Evolutionary conservation across 2,888 invertebrate species (phyloP).

Genomic region (Epicampocera succincta): DNA sequence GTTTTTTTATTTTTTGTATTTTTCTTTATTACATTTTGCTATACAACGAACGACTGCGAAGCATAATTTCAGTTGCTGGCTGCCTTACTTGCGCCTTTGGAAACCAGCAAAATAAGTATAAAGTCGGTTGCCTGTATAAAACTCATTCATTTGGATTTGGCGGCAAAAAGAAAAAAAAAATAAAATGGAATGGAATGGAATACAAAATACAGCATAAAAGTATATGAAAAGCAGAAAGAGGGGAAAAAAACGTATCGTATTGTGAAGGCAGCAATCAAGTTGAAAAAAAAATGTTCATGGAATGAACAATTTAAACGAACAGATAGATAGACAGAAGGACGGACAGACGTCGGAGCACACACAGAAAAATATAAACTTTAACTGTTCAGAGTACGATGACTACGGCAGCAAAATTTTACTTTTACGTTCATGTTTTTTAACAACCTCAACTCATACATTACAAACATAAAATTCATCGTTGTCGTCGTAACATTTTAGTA

Average conservation of each 20-base stretch:
- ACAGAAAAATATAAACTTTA: constrained; percentile 43
- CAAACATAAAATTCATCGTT: constrained; percentile 47
- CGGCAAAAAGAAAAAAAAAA: constrained; percentile 53
- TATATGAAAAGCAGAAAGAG: constrained; percentile 7
- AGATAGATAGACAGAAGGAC: constrained; percentile 41
- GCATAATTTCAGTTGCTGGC: constrained; percentile 46
- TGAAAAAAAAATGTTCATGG: constrained; percentile 66
- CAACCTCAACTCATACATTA: constrained; percentile 34
- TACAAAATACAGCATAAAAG: constrained; percentile 49
- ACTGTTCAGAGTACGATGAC: constrained; percentile 44
- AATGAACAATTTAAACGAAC: constrained; percentile 69
- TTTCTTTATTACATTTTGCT: constrained; percentile 36
- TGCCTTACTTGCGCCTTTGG: constrained; percentile 27
- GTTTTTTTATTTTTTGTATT: too few relatives aligned
- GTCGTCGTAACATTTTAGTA: constrained; percentile 65
- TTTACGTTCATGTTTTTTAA: constrained; percentile 44
- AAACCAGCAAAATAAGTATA: constrained; percentile 19
- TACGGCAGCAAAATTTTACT: constrained; percentile 43
- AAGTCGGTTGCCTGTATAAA: constrained; percentile 54
- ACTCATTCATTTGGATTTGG: constrained; percentile 67
- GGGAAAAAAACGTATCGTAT: constrained; percentile 39
- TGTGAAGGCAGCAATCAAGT: constrained; percentile 59
- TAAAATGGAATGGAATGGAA: constrained; percentile 1
- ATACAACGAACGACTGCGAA: constrained; percentile 5
- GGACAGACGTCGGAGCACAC: not conserved